Evolutionary conservation across 2,888 invertebrate genomes (phyloP).

Genomic region (Macaria liturata): DNA sequence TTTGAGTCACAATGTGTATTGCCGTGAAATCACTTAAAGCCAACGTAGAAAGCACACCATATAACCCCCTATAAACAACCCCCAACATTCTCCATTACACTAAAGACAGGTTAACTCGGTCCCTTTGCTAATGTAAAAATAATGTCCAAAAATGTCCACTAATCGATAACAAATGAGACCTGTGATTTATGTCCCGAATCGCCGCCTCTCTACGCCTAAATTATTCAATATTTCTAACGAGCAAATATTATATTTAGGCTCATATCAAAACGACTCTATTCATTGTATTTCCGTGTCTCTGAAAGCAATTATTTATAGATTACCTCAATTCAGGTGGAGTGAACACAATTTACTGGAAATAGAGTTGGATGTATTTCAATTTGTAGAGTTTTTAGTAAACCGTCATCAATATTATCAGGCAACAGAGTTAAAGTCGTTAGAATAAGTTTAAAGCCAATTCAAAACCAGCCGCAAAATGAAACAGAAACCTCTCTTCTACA

Average conservation of each 20-base stretch:
- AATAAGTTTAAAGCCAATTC: too few species aligned
- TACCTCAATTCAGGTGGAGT: too few species aligned
- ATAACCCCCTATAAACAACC: background rate
- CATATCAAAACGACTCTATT: background rate
- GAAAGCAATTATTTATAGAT: background rate
- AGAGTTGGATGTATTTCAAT: too few species aligned
- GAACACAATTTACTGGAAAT: too few species aligned
- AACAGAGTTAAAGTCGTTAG: too few species aligned
- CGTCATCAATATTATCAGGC: too few species aligned
- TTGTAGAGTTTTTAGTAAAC: too few species aligned
- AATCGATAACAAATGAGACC: slow-evolving; percentile 31
- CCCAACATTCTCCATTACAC: slow-evolving; percentile 23
- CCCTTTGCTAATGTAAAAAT: slow-evolving; percentile 28
- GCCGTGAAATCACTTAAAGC: too few species aligned
- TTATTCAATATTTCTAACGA: slow-evolving; percentile 15
- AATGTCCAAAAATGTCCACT: slow-evolving; percentile 26
- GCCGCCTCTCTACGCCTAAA: slow-evolving; percentile 16
- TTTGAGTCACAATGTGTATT: too few species aligned
- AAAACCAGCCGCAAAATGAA: too few species aligned
- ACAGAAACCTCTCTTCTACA: too few species aligned
- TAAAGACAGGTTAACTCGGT: slow-evolving; percentile 18
- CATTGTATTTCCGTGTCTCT: background rate
- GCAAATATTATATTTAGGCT: slow-evolving; percentile 8
- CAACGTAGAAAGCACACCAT: background rate
- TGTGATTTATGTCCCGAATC: slow-evolving; percentile 25